These are phyloP conservation scores for Platerodrilus igneus DNA, from an alignment of 2,888 invertebrate species.

Conservation along the genomic window DNA sequence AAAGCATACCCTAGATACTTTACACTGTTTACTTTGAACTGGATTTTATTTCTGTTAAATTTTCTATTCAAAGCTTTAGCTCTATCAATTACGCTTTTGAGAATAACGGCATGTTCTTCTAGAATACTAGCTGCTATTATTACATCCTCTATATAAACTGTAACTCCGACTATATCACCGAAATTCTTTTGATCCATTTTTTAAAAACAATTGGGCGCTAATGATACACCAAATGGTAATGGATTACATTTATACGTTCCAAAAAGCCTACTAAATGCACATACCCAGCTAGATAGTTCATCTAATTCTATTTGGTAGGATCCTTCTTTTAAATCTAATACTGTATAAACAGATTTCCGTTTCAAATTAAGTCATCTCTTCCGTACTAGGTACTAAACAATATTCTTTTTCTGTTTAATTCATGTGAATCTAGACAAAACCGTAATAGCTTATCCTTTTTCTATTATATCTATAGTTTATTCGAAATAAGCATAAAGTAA, in stretches of 20 bases:
- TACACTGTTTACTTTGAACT: no score
- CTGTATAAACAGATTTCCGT: slow-evolving; percentile 8
- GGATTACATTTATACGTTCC: slow-evolving; percentile 29
- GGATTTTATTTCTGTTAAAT: no score
- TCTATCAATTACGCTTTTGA: no score
- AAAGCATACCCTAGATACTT: no score
- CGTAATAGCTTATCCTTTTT: slow-evolving; percentile 30
- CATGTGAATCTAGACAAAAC: slow-evolving; percentile 32
- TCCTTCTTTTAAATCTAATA: slow-evolving; percentile 14
- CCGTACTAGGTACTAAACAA: no score
- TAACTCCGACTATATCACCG: slow-evolving; percentile 34
- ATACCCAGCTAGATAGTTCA: slow-evolving; percentile 5
- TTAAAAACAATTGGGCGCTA: slow-evolving; percentile 36
- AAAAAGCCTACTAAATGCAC: slow-evolving; percentile 34
- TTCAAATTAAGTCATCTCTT: no score
- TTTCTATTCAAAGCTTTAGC: no score
- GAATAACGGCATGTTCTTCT: slow-evolving; percentile 30
- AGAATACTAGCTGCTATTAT: slow-evolving; percentile 9
- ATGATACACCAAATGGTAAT: slow-evolving; percentile 22
- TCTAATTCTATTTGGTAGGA: slow-evolving; percentile 11
- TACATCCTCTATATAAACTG: slow-evolving; percentile 38
- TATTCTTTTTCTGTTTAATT: slow-evolving; percentile 19
- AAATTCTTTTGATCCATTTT: slow-evolving; percentile 35
- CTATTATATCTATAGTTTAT: slow-evolving; percentile 31
- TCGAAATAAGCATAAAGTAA: no score